Evolutionary conservation across 1,140 invertebrate genomes (phyloP).

Genomic region (Apis dorsata): DNA sequence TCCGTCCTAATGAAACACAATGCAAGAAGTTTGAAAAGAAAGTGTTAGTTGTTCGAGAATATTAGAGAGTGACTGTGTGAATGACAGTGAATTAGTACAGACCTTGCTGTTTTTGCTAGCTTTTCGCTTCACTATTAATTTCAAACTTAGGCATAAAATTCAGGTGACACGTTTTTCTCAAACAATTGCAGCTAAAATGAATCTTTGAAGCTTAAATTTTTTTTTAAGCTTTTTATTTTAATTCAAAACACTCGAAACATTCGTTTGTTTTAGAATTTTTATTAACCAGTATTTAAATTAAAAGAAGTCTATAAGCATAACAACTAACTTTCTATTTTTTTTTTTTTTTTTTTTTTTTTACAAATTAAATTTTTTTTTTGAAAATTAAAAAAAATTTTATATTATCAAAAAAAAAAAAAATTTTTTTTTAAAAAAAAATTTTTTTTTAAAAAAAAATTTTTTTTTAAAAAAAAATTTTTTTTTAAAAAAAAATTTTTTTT

Average conservation of each 20-base stretch:
- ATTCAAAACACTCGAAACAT: too few relatives aligned
- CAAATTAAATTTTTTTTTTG: too few relatives aligned
- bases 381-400: too few relatives aligned
- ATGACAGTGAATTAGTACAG: conserved; percentile 74
- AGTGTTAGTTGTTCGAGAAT: conserved; percentile 53
- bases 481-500: too few relatives aligned
- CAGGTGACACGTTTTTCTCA: neutral
- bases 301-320: neutral
- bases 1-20: conserved; percentile 63
- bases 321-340: too few relatives aligned
- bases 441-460: too few relatives aligned
- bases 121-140: conserved; percentile 50
- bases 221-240: too few relatives aligned
- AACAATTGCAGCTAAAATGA: conserved; percentile 32
- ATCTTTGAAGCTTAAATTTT: neutral
- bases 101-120: conserved; percentile 71
- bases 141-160: neutral
- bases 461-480: too few relatives aligned
- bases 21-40: conserved; percentile 61
- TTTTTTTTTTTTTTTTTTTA: too few relatives aligned
- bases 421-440: too few relatives aligned
- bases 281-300: neutral
- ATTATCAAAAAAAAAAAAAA: too few relatives aligned
- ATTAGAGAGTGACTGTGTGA: conserved; percentile 68
- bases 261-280: neutral